Evolutionary conservation across 2,888 invertebrate genomes (phyloP).

Genomic region (Orthonevra nobilis): DNA sequence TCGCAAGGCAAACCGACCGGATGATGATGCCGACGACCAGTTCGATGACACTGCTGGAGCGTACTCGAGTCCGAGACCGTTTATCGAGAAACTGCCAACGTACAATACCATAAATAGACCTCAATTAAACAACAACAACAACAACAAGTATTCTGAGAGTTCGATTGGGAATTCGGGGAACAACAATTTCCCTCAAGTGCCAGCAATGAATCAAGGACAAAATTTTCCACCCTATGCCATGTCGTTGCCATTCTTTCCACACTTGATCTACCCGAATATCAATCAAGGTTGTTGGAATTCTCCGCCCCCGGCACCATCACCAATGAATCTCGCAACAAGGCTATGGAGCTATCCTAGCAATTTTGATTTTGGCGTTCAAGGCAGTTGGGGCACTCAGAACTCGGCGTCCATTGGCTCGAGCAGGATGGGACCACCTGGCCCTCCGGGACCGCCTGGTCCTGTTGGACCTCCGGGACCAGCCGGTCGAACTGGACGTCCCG

Average conservation of each 20-base stretch:
- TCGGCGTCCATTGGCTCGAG: background rate
- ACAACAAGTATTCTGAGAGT: constrained; percentile 24
- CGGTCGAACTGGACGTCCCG: constrained; percentile 62
- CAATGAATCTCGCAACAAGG: constrained; percentile 21
- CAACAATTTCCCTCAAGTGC: background rate
- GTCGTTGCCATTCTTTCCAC: constrained; percentile 26
- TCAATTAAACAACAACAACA: background rate
- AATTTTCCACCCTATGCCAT: background rate
- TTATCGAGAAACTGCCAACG: constrained; percentile 35
- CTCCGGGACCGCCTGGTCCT: constrained; percentile 41
- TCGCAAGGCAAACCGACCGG: constrained; percentile 25
- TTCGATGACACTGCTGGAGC: constrained; percentile 42
- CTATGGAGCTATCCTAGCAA: constrained; percentile 43
- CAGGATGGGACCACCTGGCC: constrained; percentile 50
- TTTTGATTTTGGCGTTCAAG: constrained; percentile 53
- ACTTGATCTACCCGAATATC: constrained; percentile 10
- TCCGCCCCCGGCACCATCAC: background rate
- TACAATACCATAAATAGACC: constrained; percentile 20
- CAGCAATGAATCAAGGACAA: background rate
- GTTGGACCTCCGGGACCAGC: constrained; percentile 73
- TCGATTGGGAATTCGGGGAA: background rate
- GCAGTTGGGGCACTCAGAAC: constrained; percentile 14
- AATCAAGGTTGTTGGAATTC: constrained; percentile 27
- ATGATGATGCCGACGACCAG: constrained; percentile 38
- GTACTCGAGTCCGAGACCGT: constrained; percentile 59